phyloP scores from a whole-genome alignment of 2,113 vertebrate genomes.

The Serranochromis macrocephalus region DNA sequence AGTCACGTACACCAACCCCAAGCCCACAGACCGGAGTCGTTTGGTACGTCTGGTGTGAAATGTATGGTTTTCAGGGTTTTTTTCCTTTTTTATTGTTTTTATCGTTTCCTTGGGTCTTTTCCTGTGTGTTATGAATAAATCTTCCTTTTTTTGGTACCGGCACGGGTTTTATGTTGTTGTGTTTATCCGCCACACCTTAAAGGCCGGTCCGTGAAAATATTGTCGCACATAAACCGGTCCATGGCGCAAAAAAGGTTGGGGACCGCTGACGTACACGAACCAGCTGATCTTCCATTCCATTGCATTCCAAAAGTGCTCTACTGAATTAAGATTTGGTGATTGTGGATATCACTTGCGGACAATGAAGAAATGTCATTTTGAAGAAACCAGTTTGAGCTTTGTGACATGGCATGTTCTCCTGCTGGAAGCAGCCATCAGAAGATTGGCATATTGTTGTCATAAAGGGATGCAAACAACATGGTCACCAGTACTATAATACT shows the following conservation, averaged over 20 bases:
- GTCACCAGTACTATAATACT: not conserved
- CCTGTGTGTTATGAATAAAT: not conserved
- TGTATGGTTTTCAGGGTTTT: accelerated
- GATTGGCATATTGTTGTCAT: not conserved
- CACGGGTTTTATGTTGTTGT: not conserved
- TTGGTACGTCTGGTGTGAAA: not conserved
- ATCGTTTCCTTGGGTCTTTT: accelerated
- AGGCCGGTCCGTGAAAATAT: not conserved
- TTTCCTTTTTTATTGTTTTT: not conserved
- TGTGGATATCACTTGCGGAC: not conserved
- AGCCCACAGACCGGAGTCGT: not conserved
- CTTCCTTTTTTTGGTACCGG: not conserved
- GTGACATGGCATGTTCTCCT: not conserved
- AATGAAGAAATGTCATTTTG: not conserved
- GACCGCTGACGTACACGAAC: not conserved
- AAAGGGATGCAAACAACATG: not conserved
- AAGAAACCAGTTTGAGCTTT: not conserved
- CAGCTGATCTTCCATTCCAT: not conserved
- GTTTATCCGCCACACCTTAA: not conserved
- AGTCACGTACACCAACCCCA: not conserved
- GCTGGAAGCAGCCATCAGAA: not conserved
- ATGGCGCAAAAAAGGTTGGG: not conserved
- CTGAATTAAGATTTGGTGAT: not conserved
- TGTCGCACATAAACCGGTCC: not conserved
- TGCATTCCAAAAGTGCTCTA: not conserved